Percentiles rank a stretch among this genome's conserved stretches.
phyloP scores from a whole-genome alignment of 2,888 invertebrate genomes.

The Pheosia tremula region DNA sequence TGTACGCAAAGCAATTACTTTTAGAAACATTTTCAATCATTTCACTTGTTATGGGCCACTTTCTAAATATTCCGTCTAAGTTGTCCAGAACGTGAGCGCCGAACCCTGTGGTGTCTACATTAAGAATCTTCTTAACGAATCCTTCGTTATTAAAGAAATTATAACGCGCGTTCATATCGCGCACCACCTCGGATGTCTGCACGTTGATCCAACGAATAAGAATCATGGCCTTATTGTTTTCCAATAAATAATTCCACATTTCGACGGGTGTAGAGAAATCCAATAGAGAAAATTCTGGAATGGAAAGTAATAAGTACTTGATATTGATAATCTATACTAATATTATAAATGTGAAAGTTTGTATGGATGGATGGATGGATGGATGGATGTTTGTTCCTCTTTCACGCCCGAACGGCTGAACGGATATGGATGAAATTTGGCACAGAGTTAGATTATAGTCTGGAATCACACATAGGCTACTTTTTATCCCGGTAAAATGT shows the following conservation, averaged over 20 bases:
- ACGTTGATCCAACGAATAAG: constrained; percentile 86
- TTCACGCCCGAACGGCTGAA: too few species aligned
- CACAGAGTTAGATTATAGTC: too few species aligned
- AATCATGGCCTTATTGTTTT: constrained; percentile 84
- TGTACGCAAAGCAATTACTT: constrained; percentile 76
- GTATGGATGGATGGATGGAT: too few species aligned
- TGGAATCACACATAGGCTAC: too few species aligned
- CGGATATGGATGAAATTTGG: too few species aligned
- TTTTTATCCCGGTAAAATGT: too few species aligned
- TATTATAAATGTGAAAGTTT: too few species aligned
- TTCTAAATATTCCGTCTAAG: constrained; percentile 79
- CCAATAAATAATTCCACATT: constrained; percentile 86
- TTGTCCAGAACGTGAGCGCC: constrained; percentile 65
- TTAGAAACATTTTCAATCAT: constrained; percentile 83
- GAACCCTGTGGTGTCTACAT: constrained; percentile 74
- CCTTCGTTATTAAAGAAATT: constrained; percentile 75
- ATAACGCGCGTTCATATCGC: constrained; percentile 76
- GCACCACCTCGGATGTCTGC: constrained; percentile 77
- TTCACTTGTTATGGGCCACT: constrained; percentile 81
- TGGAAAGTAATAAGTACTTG: constrained; percentile 12
- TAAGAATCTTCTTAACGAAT: constrained; percentile 70
- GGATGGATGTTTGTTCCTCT: too few species aligned
- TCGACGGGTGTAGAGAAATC: constrained; percentile 78
- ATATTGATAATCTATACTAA: too few species aligned
- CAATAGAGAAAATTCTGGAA: constrained; percentile 81